Conservation (phyloP, 2,888 invertebrate genomes). For the Barypeithes pellucidus region DNA sequence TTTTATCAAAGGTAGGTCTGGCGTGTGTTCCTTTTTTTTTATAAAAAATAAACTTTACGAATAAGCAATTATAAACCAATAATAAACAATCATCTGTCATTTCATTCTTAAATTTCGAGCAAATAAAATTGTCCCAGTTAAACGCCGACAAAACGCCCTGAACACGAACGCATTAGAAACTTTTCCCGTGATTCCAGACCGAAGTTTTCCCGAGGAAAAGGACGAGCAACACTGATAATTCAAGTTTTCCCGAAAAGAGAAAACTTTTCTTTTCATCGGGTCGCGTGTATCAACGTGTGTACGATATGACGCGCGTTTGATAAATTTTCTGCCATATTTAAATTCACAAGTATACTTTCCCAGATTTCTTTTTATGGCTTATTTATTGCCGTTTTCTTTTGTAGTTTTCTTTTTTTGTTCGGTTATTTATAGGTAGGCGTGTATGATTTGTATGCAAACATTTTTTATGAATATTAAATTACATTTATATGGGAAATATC, state of each 20-base stretch:
- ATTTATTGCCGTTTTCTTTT: conserved; percentile 26
- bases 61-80: neutral
- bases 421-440: conserved; percentile 21
- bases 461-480: conserved; percentile 19
- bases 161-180: conserved; percentile 11
- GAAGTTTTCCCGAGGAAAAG: conserved; percentile 15
- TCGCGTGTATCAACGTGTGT: conserved; percentile 17
- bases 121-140: conserved; percentile 11
- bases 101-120: conserved; percentile 7
- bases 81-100: neutral
- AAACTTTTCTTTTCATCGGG: conserved; percentile 21
- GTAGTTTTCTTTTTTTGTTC: conserved; percentile 18
- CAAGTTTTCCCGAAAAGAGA: conserved; percentile 18
- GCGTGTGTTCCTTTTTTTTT: no score
- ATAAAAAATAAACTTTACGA: neutral
- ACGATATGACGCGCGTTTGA: conserved; percentile 14
- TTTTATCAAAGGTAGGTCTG: no score
- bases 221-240: conserved; percentile 14
- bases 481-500: neutral
- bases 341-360: conserved; percentile 20
- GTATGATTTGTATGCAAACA: conserved; percentile 17
- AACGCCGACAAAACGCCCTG: conserved; percentile 12
- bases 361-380: conserved; percentile 15
- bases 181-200: conserved; percentile 11
- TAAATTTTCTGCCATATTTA: conserved; percentile 24